A percentile compares a stretch with the other conserved stretches of the same genome.
Conservation (phyloP, 1,140 invertebrate species). For the Drosophila nigromelanica region DNA sequence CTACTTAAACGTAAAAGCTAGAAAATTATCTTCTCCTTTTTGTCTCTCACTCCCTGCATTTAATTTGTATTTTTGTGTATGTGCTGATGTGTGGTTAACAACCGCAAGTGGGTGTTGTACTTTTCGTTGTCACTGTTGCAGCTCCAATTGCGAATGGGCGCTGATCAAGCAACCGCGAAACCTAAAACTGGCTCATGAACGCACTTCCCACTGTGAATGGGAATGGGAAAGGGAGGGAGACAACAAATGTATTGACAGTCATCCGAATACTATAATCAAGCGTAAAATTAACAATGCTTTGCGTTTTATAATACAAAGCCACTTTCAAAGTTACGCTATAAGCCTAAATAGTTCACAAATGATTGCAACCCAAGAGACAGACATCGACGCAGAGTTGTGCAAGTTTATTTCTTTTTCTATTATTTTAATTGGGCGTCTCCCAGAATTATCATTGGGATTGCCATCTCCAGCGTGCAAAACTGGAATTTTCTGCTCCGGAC, state of each 20-base stretch:
- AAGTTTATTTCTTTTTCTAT: not conserved
- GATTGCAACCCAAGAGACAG: not conserved
- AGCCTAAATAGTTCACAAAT: not conserved
- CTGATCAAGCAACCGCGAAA: constrained; percentile 53
- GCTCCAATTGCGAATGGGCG: constrained; percentile 72
- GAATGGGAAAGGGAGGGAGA: not conserved
- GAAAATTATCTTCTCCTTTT: constrained; percentile 43
- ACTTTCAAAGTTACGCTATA: constrained; percentile 8
- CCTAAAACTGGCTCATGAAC: constrained; percentile 56
- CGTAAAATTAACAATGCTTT: constrained; percentile 12
- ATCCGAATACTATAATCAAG: constrained; percentile 17
- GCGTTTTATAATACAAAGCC: constrained; percentile 4
- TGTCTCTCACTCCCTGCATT: constrained; percentile 26
- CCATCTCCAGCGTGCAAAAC: too few relatives aligned
- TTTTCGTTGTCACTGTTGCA: constrained; percentile 43
- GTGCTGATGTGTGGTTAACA: constrained; percentile 49
- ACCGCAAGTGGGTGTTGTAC: constrained; percentile 71
- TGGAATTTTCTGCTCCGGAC: too few relatives aligned
- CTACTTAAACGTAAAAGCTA: constrained; percentile 67
- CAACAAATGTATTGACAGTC: constrained; percentile 15
- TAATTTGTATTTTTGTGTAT: constrained; percentile 3
- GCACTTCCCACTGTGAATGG: constrained; percentile 24
- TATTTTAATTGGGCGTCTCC: not conserved
- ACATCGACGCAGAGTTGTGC: constrained; percentile 1
- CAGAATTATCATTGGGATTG: too few relatives aligned